A percentile compares a stretch with the other conserved stretches of the same genome.
Evolutionary conservation across 2,113 vertebrate genomes (phyloP).

Genomic region (Euleptes europaea): DNA sequence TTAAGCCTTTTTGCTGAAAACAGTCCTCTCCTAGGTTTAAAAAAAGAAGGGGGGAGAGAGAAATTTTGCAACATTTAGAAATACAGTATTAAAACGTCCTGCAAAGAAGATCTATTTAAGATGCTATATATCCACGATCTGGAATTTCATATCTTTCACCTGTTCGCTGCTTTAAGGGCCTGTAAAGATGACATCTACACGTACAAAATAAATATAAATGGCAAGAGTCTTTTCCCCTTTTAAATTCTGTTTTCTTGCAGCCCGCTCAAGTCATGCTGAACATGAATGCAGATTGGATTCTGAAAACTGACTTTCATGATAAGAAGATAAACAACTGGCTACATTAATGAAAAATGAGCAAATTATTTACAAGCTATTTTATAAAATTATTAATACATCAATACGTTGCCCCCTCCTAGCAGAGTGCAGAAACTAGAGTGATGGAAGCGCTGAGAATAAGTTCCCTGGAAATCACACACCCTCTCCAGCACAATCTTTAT

Average conservation of each 20-base stretch:
- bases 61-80: neutral
- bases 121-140: neutral
- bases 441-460: neutral
- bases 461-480: too few species aligned
- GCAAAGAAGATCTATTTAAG: neutral
- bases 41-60: slow-evolving; percentile 43
- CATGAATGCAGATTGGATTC: neutral
- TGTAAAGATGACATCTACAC: too few species aligned
- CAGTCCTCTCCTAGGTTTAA: slow-evolving; percentile 70
- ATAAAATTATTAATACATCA: neutral
- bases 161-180: too few species aligned
- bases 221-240: neutral
- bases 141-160: too few species aligned
- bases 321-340: too few species aligned
- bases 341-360: too few species aligned
- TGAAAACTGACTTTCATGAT: neutral
- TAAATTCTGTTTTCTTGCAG: neutral
- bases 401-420: neutral
- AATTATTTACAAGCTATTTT: neutral
- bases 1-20: slow-evolving; percentile 80
- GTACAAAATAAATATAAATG: too few species aligned
- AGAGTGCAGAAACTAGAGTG: neutral
- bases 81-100: neutral
- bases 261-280: neutral
- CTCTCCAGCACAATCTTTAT: neutral